Percentiles rank a stretch among this genome's conserved stretches.
Conservation (phyloP, 2,797 vertebrate species). For the Lacerta viridis region DNA sequence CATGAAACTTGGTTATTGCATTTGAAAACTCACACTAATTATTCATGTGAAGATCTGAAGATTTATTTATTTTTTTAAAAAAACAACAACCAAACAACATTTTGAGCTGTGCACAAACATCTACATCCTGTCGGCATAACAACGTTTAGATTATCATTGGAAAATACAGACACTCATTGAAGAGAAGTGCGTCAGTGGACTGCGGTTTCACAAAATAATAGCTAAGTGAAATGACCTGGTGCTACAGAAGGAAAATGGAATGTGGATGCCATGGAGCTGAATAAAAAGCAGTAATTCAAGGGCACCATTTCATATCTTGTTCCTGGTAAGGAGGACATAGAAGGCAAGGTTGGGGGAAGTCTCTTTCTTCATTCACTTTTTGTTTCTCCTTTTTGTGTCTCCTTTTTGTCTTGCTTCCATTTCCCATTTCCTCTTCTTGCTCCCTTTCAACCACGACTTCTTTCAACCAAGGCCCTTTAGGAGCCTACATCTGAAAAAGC, state of each 20-base stretch:
- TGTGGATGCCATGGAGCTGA: conserved; percentile 44
- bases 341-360: neutral
- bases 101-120: conserved; percentile 22
- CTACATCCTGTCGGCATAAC: neutral
- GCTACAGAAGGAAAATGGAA: conserved; percentile 50
- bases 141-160: conserved; percentile 5
- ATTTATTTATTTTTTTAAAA: too few relatives aligned
- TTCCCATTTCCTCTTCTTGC: neutral
- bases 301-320: too few relatives aligned
- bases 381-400: neutral
- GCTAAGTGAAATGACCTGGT: conserved; percentile 54
- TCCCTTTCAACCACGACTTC: neutral
- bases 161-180: neutral
- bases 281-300: conserved; percentile 71
- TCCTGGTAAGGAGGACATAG: neutral
- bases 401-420: neutral
- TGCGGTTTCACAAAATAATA: conserved; percentile 53
- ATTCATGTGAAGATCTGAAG: conserved; percentile 36
- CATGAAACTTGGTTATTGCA: conserved; percentile 12
- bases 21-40: neutral
- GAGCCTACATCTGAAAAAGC: neutral
- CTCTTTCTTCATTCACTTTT: neutral
- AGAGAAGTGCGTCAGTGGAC: neutral
- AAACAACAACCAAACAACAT: conserved; percentile 2
- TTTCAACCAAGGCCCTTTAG: neutral